Base-by-base conservation (phyloP, 2,113 vertebrate species). In the Notothenia coriiceps region DNA sequence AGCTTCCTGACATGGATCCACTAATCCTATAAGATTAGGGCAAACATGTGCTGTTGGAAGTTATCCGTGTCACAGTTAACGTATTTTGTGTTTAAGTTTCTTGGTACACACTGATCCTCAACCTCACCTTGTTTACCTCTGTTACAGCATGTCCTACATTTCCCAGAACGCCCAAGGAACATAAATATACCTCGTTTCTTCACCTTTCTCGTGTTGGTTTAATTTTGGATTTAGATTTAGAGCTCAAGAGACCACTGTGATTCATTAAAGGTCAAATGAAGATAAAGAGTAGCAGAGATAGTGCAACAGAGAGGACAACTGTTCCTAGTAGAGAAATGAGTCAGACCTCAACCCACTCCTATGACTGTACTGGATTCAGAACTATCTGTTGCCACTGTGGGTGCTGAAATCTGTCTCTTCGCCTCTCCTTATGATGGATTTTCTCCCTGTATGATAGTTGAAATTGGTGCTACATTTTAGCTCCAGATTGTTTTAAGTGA, bases 1-100 rank as follows among this genome's bases (percentile, higher is more conserved):
- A 55, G 70, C 62, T 50, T 82, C 57, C 72, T 44, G 59, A 33
- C 50, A 18, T 12, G 50, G 65, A 77, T 75, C 55, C 29, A n/a
- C 75, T 88, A 83, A 90, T 87, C 86, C 80, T 54, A 61, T 54
- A 40, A 60, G 79, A 73, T 72, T 52, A 65, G 64, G 20, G 13
- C 33, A n/a, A 46, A 49, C 61, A 10, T 3, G 62, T 54, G 64
- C 82, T 64, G 70, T 20, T 55, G 2, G 64, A 22, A 50, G 22
- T 18, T 57, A 55, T 7, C 44, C 46, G 17, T 10, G 46, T 66
- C 73, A 20, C 3, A 50, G 35, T 57, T 6, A 40, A 3, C 8
- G 9, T 18, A 25, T 46, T 79, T 77, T 7, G 1, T 65, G 52
- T 56, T 55, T 18, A 2, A 18, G 13, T 59, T 25, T 57, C 22